Percentiles rank a stretch among this genome's conserved stretches.
Conservation (phyloP, 1,140 invertebrate species). For the Aphaenogaster rudis region DNA sequence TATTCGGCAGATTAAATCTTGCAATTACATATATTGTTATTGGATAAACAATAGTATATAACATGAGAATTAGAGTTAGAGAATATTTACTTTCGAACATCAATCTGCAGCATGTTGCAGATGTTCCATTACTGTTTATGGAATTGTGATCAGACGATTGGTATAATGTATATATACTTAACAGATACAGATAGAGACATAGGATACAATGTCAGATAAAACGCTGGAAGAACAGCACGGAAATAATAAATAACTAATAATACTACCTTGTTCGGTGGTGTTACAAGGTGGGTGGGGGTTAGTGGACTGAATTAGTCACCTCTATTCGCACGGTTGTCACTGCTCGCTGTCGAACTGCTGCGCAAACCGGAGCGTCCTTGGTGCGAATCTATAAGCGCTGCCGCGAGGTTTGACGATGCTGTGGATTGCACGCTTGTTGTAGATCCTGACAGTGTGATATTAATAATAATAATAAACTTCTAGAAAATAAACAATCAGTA, state of each 20-base stretch:
- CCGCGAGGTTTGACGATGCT: conserved; percentile 86
- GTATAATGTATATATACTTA: conserved; percentile 66
- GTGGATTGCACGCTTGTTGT: conserved; percentile 85
- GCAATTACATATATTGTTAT: conserved; percentile 17
- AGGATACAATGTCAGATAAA: conserved; percentile 66
- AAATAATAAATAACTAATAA: conserved; percentile 78
- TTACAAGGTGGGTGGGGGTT: conserved; percentile 80
- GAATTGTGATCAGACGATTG: conserved; percentile 39
- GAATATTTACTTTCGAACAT: conserved; percentile 33
- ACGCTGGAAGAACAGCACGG: conserved; percentile 71
- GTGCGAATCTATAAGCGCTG: conserved; percentile 87
- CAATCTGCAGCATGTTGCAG: not conserved
- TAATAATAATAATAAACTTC: conserved; percentile 54
- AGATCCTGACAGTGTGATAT: conserved; percentile 81
- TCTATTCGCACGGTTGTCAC: conserved; percentile 85
- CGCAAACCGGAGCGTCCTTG: conserved; percentile 83
- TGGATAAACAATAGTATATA: not conserved
- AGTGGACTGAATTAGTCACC: conserved; percentile 83
- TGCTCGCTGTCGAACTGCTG: conserved; percentile 81
- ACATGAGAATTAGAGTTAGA: conserved; percentile 16
- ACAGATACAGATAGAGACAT: conserved; percentile 44
- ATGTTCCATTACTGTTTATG: not conserved
- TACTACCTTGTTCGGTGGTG: conserved; percentile 80
- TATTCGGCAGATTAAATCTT: conserved; percentile 32
- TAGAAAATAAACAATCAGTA: not conserved